Base-by-base conservation (phyloP, 2,113 vertebrate species). In the Cephalopterus ornatus region DNA sequence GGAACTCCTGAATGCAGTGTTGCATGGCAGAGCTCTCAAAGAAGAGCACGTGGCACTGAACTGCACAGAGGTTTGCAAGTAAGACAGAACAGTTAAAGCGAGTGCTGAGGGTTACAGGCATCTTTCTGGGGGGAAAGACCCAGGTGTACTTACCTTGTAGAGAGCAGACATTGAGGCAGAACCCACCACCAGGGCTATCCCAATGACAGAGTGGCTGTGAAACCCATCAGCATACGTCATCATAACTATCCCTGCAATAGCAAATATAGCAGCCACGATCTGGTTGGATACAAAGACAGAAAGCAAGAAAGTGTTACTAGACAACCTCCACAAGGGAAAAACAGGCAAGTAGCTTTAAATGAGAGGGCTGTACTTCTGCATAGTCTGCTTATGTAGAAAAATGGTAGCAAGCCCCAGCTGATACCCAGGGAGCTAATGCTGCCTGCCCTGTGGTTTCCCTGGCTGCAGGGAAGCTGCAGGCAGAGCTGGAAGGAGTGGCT, bases 231-330 rank as follows among this genome's bases (percentile, higher is more conserved):
- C 99, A 0, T 99, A 99, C 32, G 99, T 99, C 99, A 99, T 99
- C 99, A 99, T 99, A 95, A 99, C 99, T 21, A 99, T 99, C 89
- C 99, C 99, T 42, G 99, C 99, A 63, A 99, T 99, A 92, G 99
- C 99, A 89, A 99, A 98, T 98, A 99, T 99, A 98, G 99, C 99
- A 37, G 99, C 99, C 93, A 99, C 99, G 13, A 99, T 99, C 99
- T 99, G 98, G 58, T 71, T 22, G 91, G 95, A 91, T 77, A 89
- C 82, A 97, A 95, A 96, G 55, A 90, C 68, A 74, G 47, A 41
- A 89, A 67, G 5, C 62, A 79, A 79, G 37, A 5, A 52, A 41
- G 44, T 20, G 52, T 96, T 94, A 95, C 55, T 92, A 73, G 63
- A 73, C 68, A 77, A 11, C 27, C 37, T n/a, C 62, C 42, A 39